Percentiles rank a stretch among this genome's conserved stretches.
Conservation (phyloP, 2,797 vertebrate genomes). For the Odontamblyopus rebecca region DNA sequence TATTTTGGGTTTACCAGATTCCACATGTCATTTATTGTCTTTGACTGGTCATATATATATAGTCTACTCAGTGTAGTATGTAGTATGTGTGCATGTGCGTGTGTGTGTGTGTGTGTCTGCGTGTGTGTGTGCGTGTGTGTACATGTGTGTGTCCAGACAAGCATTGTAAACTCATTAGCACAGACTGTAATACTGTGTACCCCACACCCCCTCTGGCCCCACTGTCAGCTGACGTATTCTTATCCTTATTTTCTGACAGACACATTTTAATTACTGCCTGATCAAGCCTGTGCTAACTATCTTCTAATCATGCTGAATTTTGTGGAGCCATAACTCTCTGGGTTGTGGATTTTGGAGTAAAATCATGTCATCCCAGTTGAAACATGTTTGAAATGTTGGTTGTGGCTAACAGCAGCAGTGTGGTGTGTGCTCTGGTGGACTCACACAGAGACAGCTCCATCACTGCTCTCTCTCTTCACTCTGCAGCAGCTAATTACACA, state of each 20-base stretch:
- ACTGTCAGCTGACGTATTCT: not conserved
- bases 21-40: too few species aligned
- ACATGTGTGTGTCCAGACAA: too few species aligned
- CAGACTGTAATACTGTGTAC: too few species aligned
- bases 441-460: not conserved
- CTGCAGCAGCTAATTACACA: not conserved
- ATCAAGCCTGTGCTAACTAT: not conserved
- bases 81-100: too few species aligned
- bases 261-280: slow-evolving; percentile 6
- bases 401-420: not conserved
- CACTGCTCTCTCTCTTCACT: not conserved
- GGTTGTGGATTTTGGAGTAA: not conserved
- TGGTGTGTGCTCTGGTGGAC: not conserved
- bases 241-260: slow-evolving; percentile 3
- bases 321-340: not conserved
- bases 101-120: too few species aligned
- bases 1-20: too few species aligned
- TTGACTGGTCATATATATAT: too few species aligned
- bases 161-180: too few species aligned
- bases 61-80: too few species aligned
- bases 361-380: not conserved
- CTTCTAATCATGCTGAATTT: not conserved
- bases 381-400: not conserved
- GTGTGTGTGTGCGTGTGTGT: too few species aligned
- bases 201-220: too few species aligned